Percentiles rank a stretch among this genome's conserved stretches.
Conservation (phyloP, 2,888 invertebrate genomes). For the Bruchidius siliquastri region DNA sequence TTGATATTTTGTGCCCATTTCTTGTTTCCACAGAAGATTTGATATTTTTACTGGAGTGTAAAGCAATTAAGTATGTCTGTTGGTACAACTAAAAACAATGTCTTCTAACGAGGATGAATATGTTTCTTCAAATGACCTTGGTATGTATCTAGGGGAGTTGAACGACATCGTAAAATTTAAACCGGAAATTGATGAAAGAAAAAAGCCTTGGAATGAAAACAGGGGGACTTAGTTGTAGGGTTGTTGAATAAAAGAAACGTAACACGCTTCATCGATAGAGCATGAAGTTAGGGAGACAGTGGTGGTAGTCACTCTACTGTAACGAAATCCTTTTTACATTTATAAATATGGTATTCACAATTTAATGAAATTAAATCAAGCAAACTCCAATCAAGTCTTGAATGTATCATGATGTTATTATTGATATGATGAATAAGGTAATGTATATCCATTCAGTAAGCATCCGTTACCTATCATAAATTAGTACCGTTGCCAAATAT, state of each 20-base stretch:
- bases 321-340: not conserved
- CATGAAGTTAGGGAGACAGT: not conserved
- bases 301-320: not conserved
- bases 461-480: too few species aligned
- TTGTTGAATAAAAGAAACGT: not conserved
- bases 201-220: not conserved
- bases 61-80: too few species aligned
- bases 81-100: too few species aligned
- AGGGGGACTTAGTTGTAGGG: not conserved
- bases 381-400: too few species aligned
- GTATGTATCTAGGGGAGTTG: not conserved
- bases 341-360: not conserved
- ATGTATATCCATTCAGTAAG: too few species aligned
- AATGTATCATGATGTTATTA: too few species aligned
- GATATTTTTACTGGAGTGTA: too few species aligned
- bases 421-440: too few species aligned
- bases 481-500: too few species aligned
- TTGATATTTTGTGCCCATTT: too few species aligned
- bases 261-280: not conserved
- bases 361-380: not conserved
- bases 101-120: too few species aligned
- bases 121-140: not conserved
- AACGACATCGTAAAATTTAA: not conserved
- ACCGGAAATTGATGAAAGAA: not conserved
- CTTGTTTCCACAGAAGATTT: too few species aligned